Evolutionary conservation across 1,140 invertebrate genomes (phyloP), one percentile per base, ranked within the genome.

Genomic region (Drosophila saltans): DNA sequence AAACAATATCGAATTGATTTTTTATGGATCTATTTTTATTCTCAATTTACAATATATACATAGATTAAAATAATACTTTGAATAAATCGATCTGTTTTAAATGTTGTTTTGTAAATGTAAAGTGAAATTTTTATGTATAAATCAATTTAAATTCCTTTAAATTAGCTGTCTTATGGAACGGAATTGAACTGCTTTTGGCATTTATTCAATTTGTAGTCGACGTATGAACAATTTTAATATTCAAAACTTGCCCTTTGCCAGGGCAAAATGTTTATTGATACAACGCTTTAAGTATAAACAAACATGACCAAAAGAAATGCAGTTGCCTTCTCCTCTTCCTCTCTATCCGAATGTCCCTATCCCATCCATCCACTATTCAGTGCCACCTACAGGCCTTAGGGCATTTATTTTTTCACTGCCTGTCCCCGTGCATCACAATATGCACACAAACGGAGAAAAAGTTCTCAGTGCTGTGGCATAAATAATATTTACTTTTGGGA

Each of bases 261-360:
- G 66, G 64, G 28, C 33, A 36, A 43, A 41, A 67, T 77, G 80
- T 86, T 86, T 86, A 81, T 86, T 86, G 80, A 78, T 74, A 75
- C 71, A 78, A 75, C 77, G 80, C 70, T 68, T 78, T 75, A 80
- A 80, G 83, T 83, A 71, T 83, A 86, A 86, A 86, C 69, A 86
- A 86, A 83, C 79, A 81, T 56, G 57, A 58, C 72, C 69, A 58
- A 66, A 86, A 74, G 69, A 85, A 79, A 84, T 86, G 72, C 78
- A 81, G 48, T 30, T 11, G 2, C 8, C 43, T 11, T n/a, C 40
- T 45, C 40, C 21, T 7, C 11, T 16, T 16, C 33, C 11, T 11
- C 43, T 5, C 26, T 7, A 7, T n/a, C 26, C 26, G 2, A 2
- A 16, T 16, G 16, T 16, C 16, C 16, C 16, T 16, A 16, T 16